These are phyloP conservation scores for Scotopteryx bipunctaria DNA, from an alignment of 2,888 invertebrate species.

Conservation along the genomic window DNA sequence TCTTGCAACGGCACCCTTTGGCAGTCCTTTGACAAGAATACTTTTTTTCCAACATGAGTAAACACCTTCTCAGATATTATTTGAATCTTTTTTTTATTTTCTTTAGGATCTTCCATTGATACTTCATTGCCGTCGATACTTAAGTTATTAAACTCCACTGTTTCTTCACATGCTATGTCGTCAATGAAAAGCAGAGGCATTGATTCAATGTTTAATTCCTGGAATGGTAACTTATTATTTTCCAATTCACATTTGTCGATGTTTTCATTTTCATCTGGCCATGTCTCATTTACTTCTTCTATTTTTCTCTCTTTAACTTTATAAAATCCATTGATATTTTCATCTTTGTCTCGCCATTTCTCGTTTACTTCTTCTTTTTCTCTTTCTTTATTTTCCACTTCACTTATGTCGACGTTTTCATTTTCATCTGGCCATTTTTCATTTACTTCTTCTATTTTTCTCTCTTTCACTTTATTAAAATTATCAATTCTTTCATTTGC, in stretches of 20 bases:
- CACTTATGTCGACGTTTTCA: neutral
- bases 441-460: neutral
- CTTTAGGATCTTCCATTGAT: neutral
- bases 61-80: neutral
- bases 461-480: conserved; percentile 1
- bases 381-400: conserved; percentile 1
- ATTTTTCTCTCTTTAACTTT: no score
- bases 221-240: no score
- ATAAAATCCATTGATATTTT: no score
- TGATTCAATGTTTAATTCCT: neutral
- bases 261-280: neutral
- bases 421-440: neutral
- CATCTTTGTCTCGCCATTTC: neutral
- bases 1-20: neutral
- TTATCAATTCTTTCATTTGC: neutral
- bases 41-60: neutral
- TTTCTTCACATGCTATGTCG: neutral
- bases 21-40: no score
- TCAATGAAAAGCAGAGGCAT: neutral
- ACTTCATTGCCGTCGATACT: neutral
- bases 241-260: no score
- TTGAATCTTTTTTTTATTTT: neutral
- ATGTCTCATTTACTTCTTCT: no score
- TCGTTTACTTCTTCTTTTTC: neutral
- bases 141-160: neutral